phyloP scores from a whole-genome alignment of 2,888 invertebrate species.

The Omphaloscelis lunosa region DNA sequence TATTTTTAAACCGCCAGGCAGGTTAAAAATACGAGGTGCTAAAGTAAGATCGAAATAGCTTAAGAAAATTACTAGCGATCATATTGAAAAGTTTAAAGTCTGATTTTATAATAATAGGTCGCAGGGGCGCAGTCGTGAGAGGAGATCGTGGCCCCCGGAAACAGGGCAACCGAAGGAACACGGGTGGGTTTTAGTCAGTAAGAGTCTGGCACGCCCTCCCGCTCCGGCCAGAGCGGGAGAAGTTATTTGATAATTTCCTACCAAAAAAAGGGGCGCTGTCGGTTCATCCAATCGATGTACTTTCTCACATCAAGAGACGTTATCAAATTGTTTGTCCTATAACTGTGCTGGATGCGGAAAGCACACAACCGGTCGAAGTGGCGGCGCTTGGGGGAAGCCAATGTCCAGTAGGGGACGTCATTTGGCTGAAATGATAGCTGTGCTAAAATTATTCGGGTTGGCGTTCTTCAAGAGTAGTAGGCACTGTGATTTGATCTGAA shows the following conservation, averaged over 20 bases:
- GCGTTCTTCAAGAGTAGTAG: neutral
- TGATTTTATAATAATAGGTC: neutral
- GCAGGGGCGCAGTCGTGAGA: neutral
- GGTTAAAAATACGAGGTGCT: no score
- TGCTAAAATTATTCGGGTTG: neutral
- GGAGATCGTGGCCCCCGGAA: no score
- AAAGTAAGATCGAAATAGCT: neutral
- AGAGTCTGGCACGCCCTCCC: no score
- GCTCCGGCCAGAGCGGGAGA: no score
- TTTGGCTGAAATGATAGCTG: neutral
- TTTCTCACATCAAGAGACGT: neutral
- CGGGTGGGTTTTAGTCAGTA: no score
- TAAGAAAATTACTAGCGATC: slow-evolving; percentile 9
- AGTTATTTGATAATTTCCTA: no score
- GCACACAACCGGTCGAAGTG: no score
- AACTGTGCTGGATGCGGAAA: neutral
- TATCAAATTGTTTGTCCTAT: neutral
- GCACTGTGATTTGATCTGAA: neutral
- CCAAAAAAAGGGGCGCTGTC: no score
- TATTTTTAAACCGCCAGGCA: neutral
- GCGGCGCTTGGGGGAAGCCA: no score
- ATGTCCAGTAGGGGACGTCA: no score
- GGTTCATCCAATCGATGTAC: neutral
- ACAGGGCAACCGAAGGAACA: no score
- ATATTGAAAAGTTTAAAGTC: neutral